phyloP scores from a whole-genome alignment of 2,797 vertebrate genomes.

The Cyprinodon diabolis region DNA sequence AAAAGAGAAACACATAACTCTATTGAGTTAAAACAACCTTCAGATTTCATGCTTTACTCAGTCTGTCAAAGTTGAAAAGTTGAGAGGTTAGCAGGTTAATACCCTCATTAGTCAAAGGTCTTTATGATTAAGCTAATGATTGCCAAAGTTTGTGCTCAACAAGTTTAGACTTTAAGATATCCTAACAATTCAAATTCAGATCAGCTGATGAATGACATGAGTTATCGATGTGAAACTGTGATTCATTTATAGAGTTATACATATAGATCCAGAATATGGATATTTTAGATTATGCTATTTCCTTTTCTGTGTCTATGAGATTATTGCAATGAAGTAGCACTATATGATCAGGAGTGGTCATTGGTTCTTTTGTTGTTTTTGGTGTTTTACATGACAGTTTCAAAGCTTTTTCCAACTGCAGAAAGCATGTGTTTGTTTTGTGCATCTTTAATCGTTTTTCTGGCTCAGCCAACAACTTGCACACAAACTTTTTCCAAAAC shows the following conservation, averaged over 20 bases:
- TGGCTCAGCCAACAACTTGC: conserved; percentile 54
- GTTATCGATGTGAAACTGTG: not conserved
- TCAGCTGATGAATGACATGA: conserved; percentile 10
- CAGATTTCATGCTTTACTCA: conserved; percentile 35
- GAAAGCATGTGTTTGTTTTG: conserved; percentile 28
- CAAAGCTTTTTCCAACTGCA: conserved; percentile 30
- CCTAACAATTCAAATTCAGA: conserved; percentile 20
- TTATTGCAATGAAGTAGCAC: not conserved
- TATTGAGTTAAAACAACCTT: not conserved
- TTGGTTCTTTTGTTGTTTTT: not conserved
- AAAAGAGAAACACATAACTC: not conserved
- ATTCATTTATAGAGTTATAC: not conserved
- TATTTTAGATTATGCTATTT: not conserved
- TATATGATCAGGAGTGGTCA: not conserved
- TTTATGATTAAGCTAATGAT: conserved; percentile 61
- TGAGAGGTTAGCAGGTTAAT: conserved; percentile 66
- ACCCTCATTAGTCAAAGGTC: conserved; percentile 61
- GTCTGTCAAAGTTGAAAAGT: conserved; percentile 50
- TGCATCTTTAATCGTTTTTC: conserved; percentile 54
- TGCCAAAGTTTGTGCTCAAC: conserved; percentile 38
- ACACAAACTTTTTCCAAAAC: conserved; percentile 64
- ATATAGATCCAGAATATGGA: not conserved
- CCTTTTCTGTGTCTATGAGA: not conserved
- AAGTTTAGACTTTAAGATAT: conserved; percentile 19
- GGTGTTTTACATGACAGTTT: conserved; percentile 4